phyloP scores from a whole-genome alignment of 1,140 invertebrate genomes.

The Drosophila ananassae region DNA sequence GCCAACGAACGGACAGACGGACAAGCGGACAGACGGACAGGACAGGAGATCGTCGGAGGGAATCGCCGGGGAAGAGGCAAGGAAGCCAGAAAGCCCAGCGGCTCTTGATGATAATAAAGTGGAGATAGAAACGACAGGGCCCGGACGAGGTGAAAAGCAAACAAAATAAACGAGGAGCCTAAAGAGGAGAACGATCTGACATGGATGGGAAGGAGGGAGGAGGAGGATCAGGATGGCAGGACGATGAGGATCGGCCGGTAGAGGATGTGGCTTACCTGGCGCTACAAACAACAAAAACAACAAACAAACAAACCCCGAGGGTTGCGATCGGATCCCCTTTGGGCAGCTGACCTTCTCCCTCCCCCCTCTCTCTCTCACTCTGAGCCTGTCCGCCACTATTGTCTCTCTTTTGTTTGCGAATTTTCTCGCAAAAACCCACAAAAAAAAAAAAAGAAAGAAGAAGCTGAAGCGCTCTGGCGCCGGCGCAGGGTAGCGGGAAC shows the following conservation, averaged over 20 bases:
- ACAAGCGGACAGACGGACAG: not conserved
- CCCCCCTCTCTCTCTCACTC: not conserved
- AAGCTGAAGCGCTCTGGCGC: slow-evolving; percentile 25
- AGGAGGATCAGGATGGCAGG: slow-evolving; percentile 9
- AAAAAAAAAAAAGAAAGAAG: not conserved
- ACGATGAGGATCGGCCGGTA: slow-evolving; percentile 7
- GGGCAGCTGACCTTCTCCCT: slow-evolving; percentile 41
- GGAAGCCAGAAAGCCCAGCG: slow-evolving; percentile 57
- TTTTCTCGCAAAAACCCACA: slow-evolving; percentile 11
- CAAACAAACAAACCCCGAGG: slow-evolving; percentile 38
- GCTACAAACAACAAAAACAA: slow-evolving; percentile 53
- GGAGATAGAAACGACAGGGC: slow-evolving; percentile 59
- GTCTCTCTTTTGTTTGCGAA: slow-evolving; percentile 9
- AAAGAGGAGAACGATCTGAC: slow-evolving; percentile 10
- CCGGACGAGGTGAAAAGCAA: slow-evolving; percentile 27
- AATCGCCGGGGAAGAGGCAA: slow-evolving; percentile 6
- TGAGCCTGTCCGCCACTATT: not conserved
- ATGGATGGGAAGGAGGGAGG: slow-evolving; percentile 21
- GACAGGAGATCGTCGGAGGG: not conserved
- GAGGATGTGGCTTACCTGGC: slow-evolving; percentile 74
- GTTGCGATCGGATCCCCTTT: slow-evolving; percentile 40
- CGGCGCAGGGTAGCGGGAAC: slow-evolving; percentile 45
- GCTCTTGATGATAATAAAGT: slow-evolving; percentile 57
- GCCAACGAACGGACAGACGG: slow-evolving; percentile 8
- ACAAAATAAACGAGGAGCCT: slow-evolving; percentile 41